Percentiles rank a stretch among this genome's conserved stretches.
Conservation (phyloP, 2,113 vertebrate genomes). For the Acinonyx jubatus region DNA sequence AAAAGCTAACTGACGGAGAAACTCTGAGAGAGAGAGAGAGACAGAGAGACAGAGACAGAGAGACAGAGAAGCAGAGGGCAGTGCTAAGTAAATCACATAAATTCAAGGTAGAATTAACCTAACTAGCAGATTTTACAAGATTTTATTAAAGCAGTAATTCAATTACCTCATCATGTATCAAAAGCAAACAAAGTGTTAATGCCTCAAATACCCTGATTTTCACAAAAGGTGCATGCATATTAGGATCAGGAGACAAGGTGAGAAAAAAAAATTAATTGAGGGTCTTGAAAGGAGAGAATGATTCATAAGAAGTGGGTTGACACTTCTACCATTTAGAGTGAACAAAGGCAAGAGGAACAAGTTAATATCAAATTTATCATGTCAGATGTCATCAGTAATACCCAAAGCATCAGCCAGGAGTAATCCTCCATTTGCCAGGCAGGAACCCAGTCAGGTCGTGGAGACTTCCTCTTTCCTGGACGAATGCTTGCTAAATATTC, state of each 20-base stretch:
- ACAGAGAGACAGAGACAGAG: neutral
- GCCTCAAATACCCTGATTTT: neutral
- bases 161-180: neutral
- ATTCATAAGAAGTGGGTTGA: constrained; percentile 7
- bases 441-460: neutral
- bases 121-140: neutral
- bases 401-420: neutral
- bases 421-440: neutral
- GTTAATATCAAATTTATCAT: neutral
- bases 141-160: constrained; percentile 11
- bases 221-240: neutral
- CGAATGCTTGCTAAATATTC: neutral
- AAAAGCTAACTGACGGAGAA: neutral
- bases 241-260: neutral
- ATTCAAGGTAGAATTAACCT: neutral
- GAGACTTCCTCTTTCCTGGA: neutral
- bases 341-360: neutral
- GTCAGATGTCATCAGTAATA: neutral
- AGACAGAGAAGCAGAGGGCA: neutral
- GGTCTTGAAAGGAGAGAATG: neutral
- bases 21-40: neutral
- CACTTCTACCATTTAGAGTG: neutral
- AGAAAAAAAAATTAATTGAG: constrained; percentile 7
- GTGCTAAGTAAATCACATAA: neutral
- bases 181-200: constrained; percentile 14